These are phyloP conservation scores for Hirtodrosophila cameraria DNA, from an alignment of 2,888 invertebrate species.

Conservation along the genomic window DNA sequence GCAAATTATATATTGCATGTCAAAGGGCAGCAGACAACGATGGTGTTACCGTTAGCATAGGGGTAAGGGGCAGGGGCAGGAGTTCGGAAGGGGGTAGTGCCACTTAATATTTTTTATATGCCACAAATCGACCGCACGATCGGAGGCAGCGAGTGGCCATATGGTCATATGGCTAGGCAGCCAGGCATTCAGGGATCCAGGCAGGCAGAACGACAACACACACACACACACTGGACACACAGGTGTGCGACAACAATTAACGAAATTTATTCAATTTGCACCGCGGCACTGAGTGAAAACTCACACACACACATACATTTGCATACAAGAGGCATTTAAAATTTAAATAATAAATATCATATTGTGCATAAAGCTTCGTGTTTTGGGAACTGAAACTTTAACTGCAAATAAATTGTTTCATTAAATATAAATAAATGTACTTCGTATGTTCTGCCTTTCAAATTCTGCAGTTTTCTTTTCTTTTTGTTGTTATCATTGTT, in stretches of 20 bases:
- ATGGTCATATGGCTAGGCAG: conserved; percentile 23
- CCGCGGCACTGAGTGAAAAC: conserved; percentile 46
- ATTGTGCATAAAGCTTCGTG: conserved; percentile 39
- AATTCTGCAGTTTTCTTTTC: conserved; percentile 6
- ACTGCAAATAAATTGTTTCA: conserved; percentile 42
- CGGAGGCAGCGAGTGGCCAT: conserved; percentile 63
- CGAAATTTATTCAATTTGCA: conserved; percentile 77
- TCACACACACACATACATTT: conserved; percentile 20
- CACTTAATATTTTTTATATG: conserved; percentile 79
- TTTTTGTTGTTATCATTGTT: background rate
- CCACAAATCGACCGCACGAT: conserved; percentile 79
- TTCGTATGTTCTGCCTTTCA: conserved; percentile 11
- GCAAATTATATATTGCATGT: conserved; percentile 79
- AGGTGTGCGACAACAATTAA: conserved; percentile 76
- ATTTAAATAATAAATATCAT: conserved; percentile 64
- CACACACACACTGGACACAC: conserved; percentile 26
- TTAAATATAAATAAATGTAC: conserved; percentile 45
- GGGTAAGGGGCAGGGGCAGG: background rate
- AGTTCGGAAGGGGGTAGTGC: conserved; percentile 42
- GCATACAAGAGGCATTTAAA: conserved; percentile 39
- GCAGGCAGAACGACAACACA: conserved; percentile 10
- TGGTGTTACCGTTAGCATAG: background rate
- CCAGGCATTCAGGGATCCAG: background rate
- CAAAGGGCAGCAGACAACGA: conserved; percentile 72
- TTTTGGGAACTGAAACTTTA: conserved; percentile 34